Conservation (phyloP, 2,888 invertebrate species). For the Acleris holmiana region DNA sequence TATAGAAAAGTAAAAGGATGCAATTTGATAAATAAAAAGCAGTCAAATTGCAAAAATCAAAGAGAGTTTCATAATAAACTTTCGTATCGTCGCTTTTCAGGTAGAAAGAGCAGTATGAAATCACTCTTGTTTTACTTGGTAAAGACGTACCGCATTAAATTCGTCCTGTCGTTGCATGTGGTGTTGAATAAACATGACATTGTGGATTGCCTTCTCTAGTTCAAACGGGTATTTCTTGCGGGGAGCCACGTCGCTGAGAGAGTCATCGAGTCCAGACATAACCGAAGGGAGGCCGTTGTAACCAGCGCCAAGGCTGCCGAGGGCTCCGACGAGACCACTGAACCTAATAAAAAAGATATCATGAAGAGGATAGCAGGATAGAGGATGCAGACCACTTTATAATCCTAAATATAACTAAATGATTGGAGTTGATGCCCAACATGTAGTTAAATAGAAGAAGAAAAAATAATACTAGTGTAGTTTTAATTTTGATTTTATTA, state of each 20-base stretch:
- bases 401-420: no score
- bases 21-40: no score
- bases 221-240: constrained; percentile 96
- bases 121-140: neutral
- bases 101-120: no score
- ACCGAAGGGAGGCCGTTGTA: constrained; percentile 94
- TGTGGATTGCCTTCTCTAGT: constrained; percentile 96
- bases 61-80: no score
- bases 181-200: constrained; percentile 97
- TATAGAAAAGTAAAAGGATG: no score
- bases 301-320: constrained; percentile 87
- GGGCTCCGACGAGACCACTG: constrained; percentile 89
- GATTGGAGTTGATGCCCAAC: no score
- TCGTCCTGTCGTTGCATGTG: constrained; percentile 97
- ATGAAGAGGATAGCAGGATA: neutral
- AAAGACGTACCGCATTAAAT: constrained; percentile 93
- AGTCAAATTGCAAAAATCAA: no score
- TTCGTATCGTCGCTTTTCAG: no score
- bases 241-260: constrained; percentile 90
- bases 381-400: no score
- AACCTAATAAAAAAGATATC: constrained; percentile 79
- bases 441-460: no score
- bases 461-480: no score
- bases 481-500: no score
- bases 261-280: constrained; percentile 93